Base-by-base conservation (phyloP, 1,140 invertebrate genomes). In the Meloidogyne floridensis region DNA sequence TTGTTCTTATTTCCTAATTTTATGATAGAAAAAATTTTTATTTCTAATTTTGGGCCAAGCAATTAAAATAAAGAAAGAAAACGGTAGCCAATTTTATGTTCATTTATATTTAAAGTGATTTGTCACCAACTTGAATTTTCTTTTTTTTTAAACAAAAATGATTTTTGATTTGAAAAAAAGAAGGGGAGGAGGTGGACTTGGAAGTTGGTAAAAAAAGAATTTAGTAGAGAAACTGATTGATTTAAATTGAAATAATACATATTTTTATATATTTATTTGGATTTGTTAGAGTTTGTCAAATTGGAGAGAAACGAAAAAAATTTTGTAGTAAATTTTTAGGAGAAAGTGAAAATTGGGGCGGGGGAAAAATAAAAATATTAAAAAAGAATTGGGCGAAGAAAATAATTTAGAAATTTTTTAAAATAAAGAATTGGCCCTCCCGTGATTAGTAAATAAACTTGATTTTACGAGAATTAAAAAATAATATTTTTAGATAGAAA, bases 371-470 rank as follows among this genome's bases (percentile, higher is more conserved):
- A 65, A 65, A 15, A 6, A 32, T 32, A 32, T 32, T 32, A 59
- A 15, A 59, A 59, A 18, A 54, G 8, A 54, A 65, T 65, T 65
- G 15, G 59, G 59, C 15, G 59, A 65, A 65, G 59, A 47, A 47
- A 47, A 47, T 47, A 47, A 47, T 47, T 47, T 47, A 47, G 7
- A 65, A 65, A 65, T n/a, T n/a, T 13, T 56, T 10, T 11, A 59
- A 59, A 65, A 65, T n/a, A 6, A 65, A 11, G 59, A 5, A 15
- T 59, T 59, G 11, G 11, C 13, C 15, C 10, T 65, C 59, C 59
- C 59, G 59, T 65, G 59, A 65, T 65, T 65, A 65, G n/a, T 65
- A 65, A 65, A n/a, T 65, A 65, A 65, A 65, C 59, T 65, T 65
- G 59, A 65, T 65, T 65, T 65, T 65, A 65, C n/a, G n/a, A n/a